phyloP scores from a whole-genome alignment of 2,888 invertebrate genomes.

The Scaptomyza polygonia region DNA sequence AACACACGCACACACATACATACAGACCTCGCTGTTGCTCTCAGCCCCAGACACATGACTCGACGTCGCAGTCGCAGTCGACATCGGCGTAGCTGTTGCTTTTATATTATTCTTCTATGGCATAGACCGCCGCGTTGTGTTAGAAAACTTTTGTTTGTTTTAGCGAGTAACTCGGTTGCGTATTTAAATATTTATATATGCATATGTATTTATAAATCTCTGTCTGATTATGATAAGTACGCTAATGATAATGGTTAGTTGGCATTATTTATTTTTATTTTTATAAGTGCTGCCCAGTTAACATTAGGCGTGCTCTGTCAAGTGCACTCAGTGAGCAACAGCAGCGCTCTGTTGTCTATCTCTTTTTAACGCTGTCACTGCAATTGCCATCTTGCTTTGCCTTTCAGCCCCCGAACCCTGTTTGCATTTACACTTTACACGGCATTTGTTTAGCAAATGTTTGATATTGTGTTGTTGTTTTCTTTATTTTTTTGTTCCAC shows the following conservation, averaged over 20 bases:
- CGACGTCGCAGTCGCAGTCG: constrained; percentile 18
- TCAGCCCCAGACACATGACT: constrained; percentile 59
- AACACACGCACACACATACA: constrained; percentile 9
- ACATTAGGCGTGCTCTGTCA: constrained; percentile 28
- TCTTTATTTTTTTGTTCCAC: constrained; percentile 3
- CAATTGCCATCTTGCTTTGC: not conserved
- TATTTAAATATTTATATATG: constrained; percentile 74
- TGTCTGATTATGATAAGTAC: constrained; percentile 72
- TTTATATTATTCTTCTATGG: constrained; percentile 6
- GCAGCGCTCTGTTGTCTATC: not conserved
- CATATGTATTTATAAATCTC: constrained; percentile 62
- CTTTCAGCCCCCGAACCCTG: constrained; percentile 3
- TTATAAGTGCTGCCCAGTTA: constrained; percentile 30
- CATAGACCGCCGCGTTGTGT: not conserved
- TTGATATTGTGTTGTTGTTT: constrained; percentile 4
- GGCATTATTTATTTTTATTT: constrained; percentile 36
- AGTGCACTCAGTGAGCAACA: constrained; percentile 38
- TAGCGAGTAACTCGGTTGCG: constrained; percentile 69
- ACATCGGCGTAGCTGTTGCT: constrained; percentile 23
- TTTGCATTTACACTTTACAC: constrained; percentile 42
- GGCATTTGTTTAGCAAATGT: constrained; percentile 38
- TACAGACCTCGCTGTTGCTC: constrained; percentile 17
- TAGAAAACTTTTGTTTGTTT: constrained; percentile 57
- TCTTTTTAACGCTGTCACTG: not conserved
- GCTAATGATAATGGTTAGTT: constrained; percentile 70